Base-by-base conservation (phyloP, 2,113 vertebrate species). In the Dipodomys spectabilis region DNA sequence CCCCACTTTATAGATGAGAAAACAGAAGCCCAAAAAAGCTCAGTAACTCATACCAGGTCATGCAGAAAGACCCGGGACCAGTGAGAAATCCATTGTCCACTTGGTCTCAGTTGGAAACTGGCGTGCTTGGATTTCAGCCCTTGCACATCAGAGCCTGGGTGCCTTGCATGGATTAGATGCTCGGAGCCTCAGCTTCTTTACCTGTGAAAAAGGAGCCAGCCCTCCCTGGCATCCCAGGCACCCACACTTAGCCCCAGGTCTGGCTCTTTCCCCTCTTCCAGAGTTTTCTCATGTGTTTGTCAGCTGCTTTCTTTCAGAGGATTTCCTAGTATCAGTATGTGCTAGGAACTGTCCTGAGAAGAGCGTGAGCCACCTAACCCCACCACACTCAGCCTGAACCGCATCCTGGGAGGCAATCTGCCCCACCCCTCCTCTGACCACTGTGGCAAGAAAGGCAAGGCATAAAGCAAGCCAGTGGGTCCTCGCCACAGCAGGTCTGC, bases 1-100 rank as follows among this genome's bases (percentile, higher is more conserved):
- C 28, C 39, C 80, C 44, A 53, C 83, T 91, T 93, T 82, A 79
- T 57, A 85, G 45, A 82, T 74, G 49, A 79, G 65, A 88, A 93
- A 95, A 91, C 6, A 22, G 18, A 92, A 44, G 35, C 28, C 45
- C 57, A 11, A 5, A 65, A 68, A 23, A 0, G 19, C 28, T 16
- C 23, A 25, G 3, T 20, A 30, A 69, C n/a, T 82, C 74, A 7
- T 32, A 44, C 39, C 44, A 45, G 27, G 20, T 60, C 80, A 15
- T 15, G 19, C 12, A 67, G 20, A 86, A 69, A 82, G 44, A 16
- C 5, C 16, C 2, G 4, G 0, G 20, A 53, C 22, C 80, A 10
- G 45, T 71, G 0, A 65, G 73, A 73, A 81, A 20, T 19, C 32
- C 10, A 15, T 16, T 1, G 2, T 62, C 11, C 18, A 0, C 4